These are phyloP conservation scores for Regulus satrapa DNA, from an alignment of 2,113 vertebrate genomes.

Conservation along the genomic window DNA sequence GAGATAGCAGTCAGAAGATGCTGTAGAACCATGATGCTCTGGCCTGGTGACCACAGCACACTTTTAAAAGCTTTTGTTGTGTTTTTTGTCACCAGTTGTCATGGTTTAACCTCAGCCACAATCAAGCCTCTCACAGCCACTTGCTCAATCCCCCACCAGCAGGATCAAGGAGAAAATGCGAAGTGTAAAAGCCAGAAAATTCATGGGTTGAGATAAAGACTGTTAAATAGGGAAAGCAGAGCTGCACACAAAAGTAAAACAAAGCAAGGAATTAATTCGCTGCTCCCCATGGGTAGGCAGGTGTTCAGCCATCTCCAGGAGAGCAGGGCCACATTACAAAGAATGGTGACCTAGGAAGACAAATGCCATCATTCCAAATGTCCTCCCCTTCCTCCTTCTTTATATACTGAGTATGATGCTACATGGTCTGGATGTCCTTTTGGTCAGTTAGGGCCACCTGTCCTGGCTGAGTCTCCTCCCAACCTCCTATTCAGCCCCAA, in stretches of 20 bases:
- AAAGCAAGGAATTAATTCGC: neutral
- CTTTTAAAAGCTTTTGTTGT: neutral
- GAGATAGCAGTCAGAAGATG: neutral
- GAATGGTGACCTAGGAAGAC: neutral
- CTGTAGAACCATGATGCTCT: neutral
- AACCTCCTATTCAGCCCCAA: fast-evolving
- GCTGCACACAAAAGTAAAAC: neutral
- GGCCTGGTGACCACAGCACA: neutral
- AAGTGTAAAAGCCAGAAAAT: neutral
- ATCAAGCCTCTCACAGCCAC: fast-evolving
- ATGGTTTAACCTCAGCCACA: neutral
- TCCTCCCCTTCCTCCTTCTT: neutral
- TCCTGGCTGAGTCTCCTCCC: neutral
- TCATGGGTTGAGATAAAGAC: neutral
- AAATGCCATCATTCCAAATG: neutral
- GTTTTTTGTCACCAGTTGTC: neutral
- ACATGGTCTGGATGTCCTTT: neutral
- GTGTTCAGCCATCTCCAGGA: neutral
- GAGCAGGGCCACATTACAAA: fast-evolving
- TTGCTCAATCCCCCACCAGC: fast-evolving
- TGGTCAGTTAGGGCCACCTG: neutral
- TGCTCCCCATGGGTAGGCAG: neutral
- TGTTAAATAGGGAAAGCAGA: neutral
- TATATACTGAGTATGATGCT: neutral
- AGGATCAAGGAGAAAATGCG: neutral